Evolutionary conservation across 1,140 invertebrate genomes (phyloP).

Genomic region (Thrips palmi): DNA sequence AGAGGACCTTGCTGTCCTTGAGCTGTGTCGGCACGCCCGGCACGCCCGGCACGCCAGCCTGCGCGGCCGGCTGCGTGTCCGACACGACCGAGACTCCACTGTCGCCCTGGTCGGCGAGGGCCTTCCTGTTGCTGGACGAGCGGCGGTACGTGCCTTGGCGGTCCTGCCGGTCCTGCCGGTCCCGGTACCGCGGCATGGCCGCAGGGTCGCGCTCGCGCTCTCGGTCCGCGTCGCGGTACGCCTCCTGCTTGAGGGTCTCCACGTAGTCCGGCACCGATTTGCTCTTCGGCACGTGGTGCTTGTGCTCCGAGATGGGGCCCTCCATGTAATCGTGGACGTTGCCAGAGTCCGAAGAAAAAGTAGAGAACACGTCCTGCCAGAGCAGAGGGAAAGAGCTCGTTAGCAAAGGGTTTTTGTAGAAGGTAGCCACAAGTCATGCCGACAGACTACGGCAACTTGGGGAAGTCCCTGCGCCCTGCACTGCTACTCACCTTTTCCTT

Average conservation of each 20-base stretch:
- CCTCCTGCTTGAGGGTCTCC: too few relatives aligned
- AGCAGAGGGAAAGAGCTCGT: slow-evolving; percentile 9
- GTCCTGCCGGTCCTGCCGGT: too few relatives aligned
- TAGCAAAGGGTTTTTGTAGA: background rate
- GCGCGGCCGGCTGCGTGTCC: slow-evolving; percentile 30
- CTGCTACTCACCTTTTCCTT: slow-evolving; percentile 27
- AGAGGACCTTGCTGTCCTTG: slow-evolving; percentile 27
- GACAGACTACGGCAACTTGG: background rate
- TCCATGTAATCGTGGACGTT: slow-evolving; percentile 42
- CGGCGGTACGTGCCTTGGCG: slow-evolving; percentile 20
- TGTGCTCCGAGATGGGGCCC: slow-evolving; percentile 18
- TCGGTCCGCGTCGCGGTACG: too few relatives aligned
- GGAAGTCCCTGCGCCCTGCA: too few relatives aligned
- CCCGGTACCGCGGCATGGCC: too few relatives aligned
- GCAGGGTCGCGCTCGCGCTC: too few relatives aligned
- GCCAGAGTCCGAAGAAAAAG: slow-evolving; percentile 43
- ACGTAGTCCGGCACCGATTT: slow-evolving; percentile 36
- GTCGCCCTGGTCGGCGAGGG: slow-evolving; percentile 52
- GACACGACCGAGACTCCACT: slow-evolving; percentile 66
- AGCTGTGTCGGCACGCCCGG: slow-evolving; percentile 18
- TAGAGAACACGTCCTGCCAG: slow-evolving; percentile 33
- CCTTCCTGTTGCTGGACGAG: slow-evolving; percentile 45
- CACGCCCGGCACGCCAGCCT: slow-evolving; percentile 12
- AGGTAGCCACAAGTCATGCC: background rate
- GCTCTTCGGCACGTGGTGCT: slow-evolving; percentile 28